Evolutionary conservation across 1,140 invertebrate genomes (phyloP), one percentile per base, ranked within the genome.

Genomic region (Drosophila lacertosa): DNA sequence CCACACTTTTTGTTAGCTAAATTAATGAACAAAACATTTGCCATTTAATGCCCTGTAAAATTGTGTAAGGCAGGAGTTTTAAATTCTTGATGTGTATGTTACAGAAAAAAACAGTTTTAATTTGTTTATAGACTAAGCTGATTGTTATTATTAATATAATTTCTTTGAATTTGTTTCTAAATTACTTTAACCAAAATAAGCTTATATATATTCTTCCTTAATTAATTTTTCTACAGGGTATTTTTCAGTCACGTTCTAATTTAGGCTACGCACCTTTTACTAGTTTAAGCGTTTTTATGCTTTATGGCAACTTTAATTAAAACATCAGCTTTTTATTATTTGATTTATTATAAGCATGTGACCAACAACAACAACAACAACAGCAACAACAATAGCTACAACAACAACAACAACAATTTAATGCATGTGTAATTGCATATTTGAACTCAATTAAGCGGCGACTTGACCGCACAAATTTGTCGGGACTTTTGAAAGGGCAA

Each of bases 371-470:
- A 58, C 60, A 45, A 16, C 32, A 62, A 39, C 39, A 62, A 44
- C 37, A 26, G 48, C 45, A 50, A 24, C 47, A 16, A 39, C 54
- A 77, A 58, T 69, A 72, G 66, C 68, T 24, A 37, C 29, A 64
- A 54, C 40, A 64, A 51, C n/a, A 18, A 42, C 51, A 47, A 42
- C 32, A 37, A 29, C 50, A 53, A 40, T 45, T 71, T 78, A 77
- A 82, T 70, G 65, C 69, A 78, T 83, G 65, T 80, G 65, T 78
- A 78, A 82, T 78, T 83, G 79, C 79, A 78, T 82, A 83, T 82
- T 82, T 82, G 74, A 82, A 78, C 79, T 82, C 79, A 82, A 82
- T 82, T 82, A 82, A 82, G 70, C 53, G 70, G 51, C 51, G 57
- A 54, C 63, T 66, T 65, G 73, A 63, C 60, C 78, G 58, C 77